Base-by-base conservation (phyloP, 1,140 invertebrate genomes). In the Belonocnema kinseyi region DNA sequence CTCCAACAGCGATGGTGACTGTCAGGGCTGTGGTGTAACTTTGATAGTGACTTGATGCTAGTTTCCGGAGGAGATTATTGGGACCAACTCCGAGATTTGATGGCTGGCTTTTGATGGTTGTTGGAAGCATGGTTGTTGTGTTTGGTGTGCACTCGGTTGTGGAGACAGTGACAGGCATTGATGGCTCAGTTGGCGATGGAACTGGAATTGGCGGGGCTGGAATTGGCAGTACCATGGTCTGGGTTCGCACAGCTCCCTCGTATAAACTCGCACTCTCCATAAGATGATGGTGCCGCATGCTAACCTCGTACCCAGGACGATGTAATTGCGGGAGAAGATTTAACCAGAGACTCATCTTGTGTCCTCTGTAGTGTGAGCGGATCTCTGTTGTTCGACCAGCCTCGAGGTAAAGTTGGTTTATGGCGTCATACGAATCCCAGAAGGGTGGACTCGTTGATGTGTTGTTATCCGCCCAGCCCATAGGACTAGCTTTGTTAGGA, bases 1-100 rank as follows among this genome's bases (percentile, higher is more conserved):
- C 97, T 0, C 98, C 98, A 3, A 99, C 96, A 0, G 97, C 97
- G 74, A 99, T 97, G 0, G 97, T 98, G 4, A 98, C 95, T n/a
- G 96, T 96, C 1, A 98, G 91, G 0, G 97, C 97, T 0, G 97
- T 97, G 0, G 96, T 97, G 89, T 97, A 97, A 50, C 95, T 96
- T 83, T 97, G 95, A 83, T 96, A 96, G 85, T 96, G 95, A 79
- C 94, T 96, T 11, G 95, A 95, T 3, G 95, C 95, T 4, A 96
- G 89, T 58, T 96, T 95, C 21, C 95, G 93, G 4, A 96, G 89
- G 0, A 96, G 88, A 77, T 95, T 95, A 85, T 95, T 95, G n/a
- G 87, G 91, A 8, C 84, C 89, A 33, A 84, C 90, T 40, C 82
- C 89, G 5, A 86, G 83, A 72, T 87, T 90, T 52, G 84, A 82